phyloP scores from a whole-genome alignment of 2,888 invertebrate genomes.

The Tipula unca region DNA sequence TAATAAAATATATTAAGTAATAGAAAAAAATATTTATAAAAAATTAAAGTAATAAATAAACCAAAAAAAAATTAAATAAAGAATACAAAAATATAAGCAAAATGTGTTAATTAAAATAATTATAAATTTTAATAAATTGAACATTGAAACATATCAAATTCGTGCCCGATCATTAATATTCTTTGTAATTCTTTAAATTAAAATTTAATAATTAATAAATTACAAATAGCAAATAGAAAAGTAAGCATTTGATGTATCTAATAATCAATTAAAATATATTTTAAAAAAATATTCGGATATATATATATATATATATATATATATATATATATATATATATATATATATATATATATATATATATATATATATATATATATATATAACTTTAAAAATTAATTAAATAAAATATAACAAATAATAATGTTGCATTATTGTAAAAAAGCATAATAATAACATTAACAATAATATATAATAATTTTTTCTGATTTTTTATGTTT shows the following conservation, averaged over 20 bases:
- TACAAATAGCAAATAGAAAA: not conserved
- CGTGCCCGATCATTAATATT: constrained; percentile 38
- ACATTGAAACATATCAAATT: constrained; percentile 43
- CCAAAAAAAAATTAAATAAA: constrained; percentile 20
- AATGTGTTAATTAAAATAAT: constrained; percentile 27
- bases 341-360: no score
- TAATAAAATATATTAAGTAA: not conserved
- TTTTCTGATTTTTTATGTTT: not conserved
- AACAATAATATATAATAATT: not conserved
- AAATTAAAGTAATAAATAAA: constrained; percentile 10
- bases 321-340: not conserved
- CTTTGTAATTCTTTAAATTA: constrained; percentile 14
- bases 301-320: not conserved
- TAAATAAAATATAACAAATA: not conserved
- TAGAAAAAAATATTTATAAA: constrained; percentile 19
- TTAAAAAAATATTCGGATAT: not conserved
- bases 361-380: no score
- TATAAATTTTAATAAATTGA: constrained; percentile 18
- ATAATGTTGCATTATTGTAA: not conserved
- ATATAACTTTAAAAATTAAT: not conserved
- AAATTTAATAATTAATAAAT: not conserved
- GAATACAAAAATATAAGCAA: constrained; percentile 24
- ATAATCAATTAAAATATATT: not conserved
- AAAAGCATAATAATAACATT: not conserved
- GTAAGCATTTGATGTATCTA: constrained; percentile 18